Evolutionary conservation across 2,113 vertebrate species (phyloP).

Genomic region (Rhynchomys soricoides): DNA sequence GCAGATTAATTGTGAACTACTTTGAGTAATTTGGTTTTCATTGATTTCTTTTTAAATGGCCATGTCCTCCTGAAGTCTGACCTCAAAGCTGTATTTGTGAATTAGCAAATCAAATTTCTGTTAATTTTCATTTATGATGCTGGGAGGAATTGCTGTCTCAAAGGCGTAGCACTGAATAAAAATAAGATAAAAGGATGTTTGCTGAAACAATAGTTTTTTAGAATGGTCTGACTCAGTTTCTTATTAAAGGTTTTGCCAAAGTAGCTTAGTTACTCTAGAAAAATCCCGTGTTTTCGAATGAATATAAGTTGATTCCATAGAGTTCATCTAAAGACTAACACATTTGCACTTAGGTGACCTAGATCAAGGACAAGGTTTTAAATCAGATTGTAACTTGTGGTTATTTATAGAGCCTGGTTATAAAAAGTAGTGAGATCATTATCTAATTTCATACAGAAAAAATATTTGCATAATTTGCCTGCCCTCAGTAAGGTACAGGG

Average conservation of each 20-base stretch:
- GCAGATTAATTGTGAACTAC: slow-evolving; percentile 37
- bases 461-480: slow-evolving; percentile 67
- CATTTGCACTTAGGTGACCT: slow-evolving; percentile 42
- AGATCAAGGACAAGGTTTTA: slow-evolving; percentile 60
- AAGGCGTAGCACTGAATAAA: not conserved
- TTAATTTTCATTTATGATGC: slow-evolving; percentile 72
- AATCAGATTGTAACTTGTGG: slow-evolving; percentile 23
- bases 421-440: not conserved
- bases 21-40: slow-evolving; percentile 58
- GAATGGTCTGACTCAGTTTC: slow-evolving; percentile 35
- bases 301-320: slow-evolving; percentile 58
- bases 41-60: slow-evolving; percentile 34
- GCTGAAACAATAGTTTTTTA: not conserved
- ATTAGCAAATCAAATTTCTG: slow-evolving; percentile 79
- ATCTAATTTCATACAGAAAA: slow-evolving; percentile 63
- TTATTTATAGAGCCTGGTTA: slow-evolving; percentile 53
- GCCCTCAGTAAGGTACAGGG: slow-evolving; percentile 30
- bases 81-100: slow-evolving; percentile 58
- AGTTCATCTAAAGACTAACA: slow-evolving; percentile 60
- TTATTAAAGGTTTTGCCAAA: slow-evolving; percentile 55
- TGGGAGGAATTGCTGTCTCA: slow-evolving; percentile 33
- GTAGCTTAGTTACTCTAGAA: slow-evolving; percentile 60
- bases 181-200: not conserved
- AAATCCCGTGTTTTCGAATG: slow-evolving; percentile 17
- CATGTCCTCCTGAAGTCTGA: slow-evolving; percentile 41